Base-by-base conservation (phyloP, 2,888 invertebrate species). In the Phyllotreta striolata region DNA sequence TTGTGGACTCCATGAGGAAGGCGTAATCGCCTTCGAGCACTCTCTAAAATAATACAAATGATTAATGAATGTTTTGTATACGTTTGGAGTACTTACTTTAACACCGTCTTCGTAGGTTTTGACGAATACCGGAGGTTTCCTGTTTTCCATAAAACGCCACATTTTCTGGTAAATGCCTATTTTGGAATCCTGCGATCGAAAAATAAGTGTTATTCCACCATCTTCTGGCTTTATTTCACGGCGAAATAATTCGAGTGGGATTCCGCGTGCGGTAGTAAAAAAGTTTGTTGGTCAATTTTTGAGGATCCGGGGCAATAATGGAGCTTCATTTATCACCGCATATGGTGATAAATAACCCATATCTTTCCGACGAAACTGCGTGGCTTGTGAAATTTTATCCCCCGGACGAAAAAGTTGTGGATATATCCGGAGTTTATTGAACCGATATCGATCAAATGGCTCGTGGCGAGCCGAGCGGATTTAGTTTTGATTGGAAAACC, bases 1-100 rank as follows among this genome's bases (percentile, higher is more conserved):
- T 96, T 0, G 98, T 96, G 0, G 96, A 97, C 83, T 99, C 98
- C 94, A 98, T 97, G 12, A 99, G 86, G 79, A 96, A 99, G 0
- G 98, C 98, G 81, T 98, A 99, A 81, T 97, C 92, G 0, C 93
- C 96, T 56, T 88, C 88, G 55, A 95, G 83, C 0, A 97, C 98
- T 52, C 91, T 84, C 72, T 89, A 86, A 12, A 38, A 24, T 8
- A 38, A 24, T 10, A 1, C 14, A 40, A 13, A 43, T 14, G 3
- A 10, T n/a, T 34, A 55, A 34, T 37, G 8, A 10, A 8, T 10
- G 51, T 24, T 3, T 9, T 24, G n/a, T n/a, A 38, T 51, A 13
- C 35, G 43, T 12, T 43, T 43, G 12, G 12, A 43, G 24, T 24
- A 4, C 58, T 44, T 49, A 66, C 66, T 49, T 66, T 40, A 4